These are phyloP conservation scores for Leucoma salicis DNA, from an alignment of 2,888 invertebrate genomes.

Conservation along the genomic window DNA sequence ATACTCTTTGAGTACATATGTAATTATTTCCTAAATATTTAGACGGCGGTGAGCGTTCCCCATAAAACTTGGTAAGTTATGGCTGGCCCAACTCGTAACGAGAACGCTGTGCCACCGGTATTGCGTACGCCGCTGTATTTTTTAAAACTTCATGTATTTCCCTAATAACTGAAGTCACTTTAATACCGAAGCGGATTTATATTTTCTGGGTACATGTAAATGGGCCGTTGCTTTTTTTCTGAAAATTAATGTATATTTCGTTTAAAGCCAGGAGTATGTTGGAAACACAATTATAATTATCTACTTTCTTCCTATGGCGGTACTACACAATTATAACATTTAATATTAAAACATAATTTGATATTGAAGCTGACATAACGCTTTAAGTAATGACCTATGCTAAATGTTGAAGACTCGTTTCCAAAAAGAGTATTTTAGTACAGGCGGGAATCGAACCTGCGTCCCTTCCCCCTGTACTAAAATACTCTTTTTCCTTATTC, in stretches of 20 bases:
- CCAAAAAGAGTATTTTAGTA: no score
- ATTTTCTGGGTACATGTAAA: constrained; percentile 17
- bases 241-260: not conserved
- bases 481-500: no score
- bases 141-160: constrained; percentile 37
- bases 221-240: not conserved
- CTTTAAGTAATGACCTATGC: no score
- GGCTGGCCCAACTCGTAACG: constrained; percentile 45
- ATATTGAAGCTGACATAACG: no score
- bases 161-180: constrained; percentile 33
- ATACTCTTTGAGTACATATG: constrained; percentile 42
- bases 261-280: not conserved
- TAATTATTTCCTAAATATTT: constrained; percentile 69
- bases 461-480: no score
- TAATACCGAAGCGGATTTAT: constrained; percentile 30
- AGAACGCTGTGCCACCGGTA: constrained; percentile 33
- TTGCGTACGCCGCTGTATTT: constrained; percentile 37
- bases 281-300: no score
- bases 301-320: no score
- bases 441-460: no score
- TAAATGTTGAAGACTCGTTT: no score
- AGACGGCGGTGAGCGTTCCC: constrained; percentile 46
- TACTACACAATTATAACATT: no score
- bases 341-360: no score
- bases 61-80: constrained; percentile 61